These are phyloP conservation scores for Ptilonorhynchus violaceus DNA, from an alignment of 2,113 vertebrate genomes.

Conservation along the genomic window DNA sequence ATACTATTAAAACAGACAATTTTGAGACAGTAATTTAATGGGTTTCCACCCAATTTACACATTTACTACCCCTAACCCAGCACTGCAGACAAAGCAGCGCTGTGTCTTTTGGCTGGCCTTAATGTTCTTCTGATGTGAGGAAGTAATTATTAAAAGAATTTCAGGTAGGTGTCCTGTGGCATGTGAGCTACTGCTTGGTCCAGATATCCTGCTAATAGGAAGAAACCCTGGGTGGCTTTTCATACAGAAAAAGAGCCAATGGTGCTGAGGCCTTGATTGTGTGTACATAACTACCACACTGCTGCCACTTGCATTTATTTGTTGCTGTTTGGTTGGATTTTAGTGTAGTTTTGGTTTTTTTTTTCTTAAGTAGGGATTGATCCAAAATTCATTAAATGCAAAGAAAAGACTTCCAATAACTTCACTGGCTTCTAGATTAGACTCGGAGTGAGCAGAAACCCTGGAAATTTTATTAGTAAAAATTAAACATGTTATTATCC, in stretches of 20 bases:
- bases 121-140: background rate
- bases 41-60: background rate
- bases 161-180: background rate
- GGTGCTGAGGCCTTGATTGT: background rate
- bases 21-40: background rate
- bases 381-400: background rate
- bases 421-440: background rate
- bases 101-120: background rate
- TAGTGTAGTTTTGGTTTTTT: too few species aligned
- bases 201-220: background rate
- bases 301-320: background rate
- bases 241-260: background rate
- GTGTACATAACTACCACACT: too few species aligned
- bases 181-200: background rate
- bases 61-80: background rate
- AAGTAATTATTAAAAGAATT: background rate
- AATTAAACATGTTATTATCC: slow-evolving; percentile 44
- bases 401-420: background rate
- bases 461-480: slow-evolving; percentile 40
- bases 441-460: background rate
- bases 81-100: background rate
- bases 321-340: background rate
- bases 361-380: background rate
- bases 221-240: background rate
- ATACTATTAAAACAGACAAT: background rate